Evolutionary conservation across 1,140 invertebrate genomes (phyloP).

Genomic region (Triops longicaudatus): DNA sequence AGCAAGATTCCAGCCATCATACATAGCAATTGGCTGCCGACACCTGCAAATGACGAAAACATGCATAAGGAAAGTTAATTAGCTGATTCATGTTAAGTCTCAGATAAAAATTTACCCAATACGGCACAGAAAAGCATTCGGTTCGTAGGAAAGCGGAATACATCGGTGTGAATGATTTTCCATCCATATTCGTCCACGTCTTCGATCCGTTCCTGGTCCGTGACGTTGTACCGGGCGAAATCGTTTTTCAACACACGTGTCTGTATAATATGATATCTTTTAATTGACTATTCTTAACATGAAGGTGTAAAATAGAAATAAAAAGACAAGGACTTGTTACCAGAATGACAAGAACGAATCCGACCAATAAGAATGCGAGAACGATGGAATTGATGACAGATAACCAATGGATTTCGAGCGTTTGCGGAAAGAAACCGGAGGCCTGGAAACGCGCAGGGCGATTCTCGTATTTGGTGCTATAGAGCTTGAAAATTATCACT

Average conservation of each 20-base stretch:
- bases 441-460: slow-evolving; percentile 39
- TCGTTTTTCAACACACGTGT: slow-evolving; percentile 45
- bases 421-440: slow-evolving; percentile 45
- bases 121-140: slow-evolving; percentile 47
- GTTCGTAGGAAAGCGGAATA: slow-evolving; percentile 44
- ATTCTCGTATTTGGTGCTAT: slow-evolving; percentile 41
- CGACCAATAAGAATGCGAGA: slow-evolving; percentile 46
- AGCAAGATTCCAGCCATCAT: slow-evolving; percentile 44
- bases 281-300: neutral
- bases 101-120: slow-evolving; percentile 38
- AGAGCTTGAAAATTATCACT: slow-evolving; percentile 27
- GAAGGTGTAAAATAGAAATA: slow-evolving; percentile 27
- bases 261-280: slow-evolving; percentile 33
- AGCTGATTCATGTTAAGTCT: neutral
- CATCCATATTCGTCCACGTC: slow-evolving; percentile 47
- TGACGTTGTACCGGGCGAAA: slow-evolving; percentile 46
- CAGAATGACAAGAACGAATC: slow-evolving; percentile 48
- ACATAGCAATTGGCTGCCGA: slow-evolving; percentile 45
- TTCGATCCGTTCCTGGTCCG: slow-evolving; percentile 41
- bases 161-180: slow-evolving; percentile 50
- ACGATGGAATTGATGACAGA: slow-evolving; percentile 49
- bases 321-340: slow-evolving; percentile 41
- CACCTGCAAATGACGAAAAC: slow-evolving; percentile 36
- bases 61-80: neutral
- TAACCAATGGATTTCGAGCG: slow-evolving; percentile 49